phyloP scores from a whole-genome alignment of 1,140 invertebrate species.

The Himalopsyche phryganea region DNA sequence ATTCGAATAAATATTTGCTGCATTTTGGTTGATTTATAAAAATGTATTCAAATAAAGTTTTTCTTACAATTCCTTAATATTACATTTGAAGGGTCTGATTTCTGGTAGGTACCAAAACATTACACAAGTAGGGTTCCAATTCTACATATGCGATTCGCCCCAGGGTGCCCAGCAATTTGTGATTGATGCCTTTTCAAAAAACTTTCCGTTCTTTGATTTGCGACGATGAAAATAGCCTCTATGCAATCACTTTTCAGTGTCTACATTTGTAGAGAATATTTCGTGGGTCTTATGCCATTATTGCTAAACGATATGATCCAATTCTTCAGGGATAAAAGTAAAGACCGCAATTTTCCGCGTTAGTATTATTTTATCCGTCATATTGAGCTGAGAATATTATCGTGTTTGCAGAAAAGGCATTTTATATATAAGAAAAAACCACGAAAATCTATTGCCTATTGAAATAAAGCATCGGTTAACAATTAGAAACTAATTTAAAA shows the following conservation, averaged over 20 bases:
- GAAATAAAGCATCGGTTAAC: no score
- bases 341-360: slow-evolving; percentile 34
- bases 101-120: background rate
- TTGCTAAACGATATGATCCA: background rate
- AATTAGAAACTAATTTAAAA: no score
- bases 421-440: no score
- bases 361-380: slow-evolving; percentile 19
- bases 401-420: no score
- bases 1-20: no score
- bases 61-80: no score
- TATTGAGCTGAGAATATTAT: no score
- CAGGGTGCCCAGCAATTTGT: slow-evolving; percentile 31
- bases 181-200: slow-evolving; percentile 9
- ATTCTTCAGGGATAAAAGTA: slow-evolving; percentile 30
- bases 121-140: background rate
- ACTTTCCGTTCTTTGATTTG: background rate
- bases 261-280: background rate
- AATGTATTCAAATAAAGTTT: no score
- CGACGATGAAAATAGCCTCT: slow-evolving; percentile 3
- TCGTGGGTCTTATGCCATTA: background rate
- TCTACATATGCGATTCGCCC: slow-evolving; percentile 19
- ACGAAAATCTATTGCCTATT: no score
- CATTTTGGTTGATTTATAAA: no score
- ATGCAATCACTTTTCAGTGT: background rate
- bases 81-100: no score